Evolutionary conservation across 64 coral and sea anemone genomes (phyloP).

Genomic region (Dendrophyllia cribrosa): DNA sequence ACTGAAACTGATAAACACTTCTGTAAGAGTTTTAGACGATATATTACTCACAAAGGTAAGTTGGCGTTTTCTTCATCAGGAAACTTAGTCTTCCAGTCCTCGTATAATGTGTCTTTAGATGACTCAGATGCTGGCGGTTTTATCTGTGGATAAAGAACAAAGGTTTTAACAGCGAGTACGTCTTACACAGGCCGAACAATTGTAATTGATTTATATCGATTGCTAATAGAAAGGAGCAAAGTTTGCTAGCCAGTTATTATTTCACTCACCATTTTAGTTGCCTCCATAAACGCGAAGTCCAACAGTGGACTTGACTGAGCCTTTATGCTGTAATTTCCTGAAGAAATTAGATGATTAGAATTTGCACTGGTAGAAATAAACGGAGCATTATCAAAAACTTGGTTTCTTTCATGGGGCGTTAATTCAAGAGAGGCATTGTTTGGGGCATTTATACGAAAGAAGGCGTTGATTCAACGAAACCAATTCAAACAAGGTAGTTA

Average conservation of each 20-base stretch:
- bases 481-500: no score
- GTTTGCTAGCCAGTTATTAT: background rate
- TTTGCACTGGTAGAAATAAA: no score
- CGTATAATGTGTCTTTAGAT: constrained; percentile 54
- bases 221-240: no score
- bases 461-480: no score
- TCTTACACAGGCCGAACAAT: no score
- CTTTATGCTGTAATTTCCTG: constrained; percentile 66
- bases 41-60: constrained; percentile 45
- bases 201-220: no score
- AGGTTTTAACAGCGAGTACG: no score
- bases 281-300: constrained; percentile 85
- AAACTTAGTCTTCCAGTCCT: constrained; percentile 73
- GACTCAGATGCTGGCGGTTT: constrained; percentile 23
- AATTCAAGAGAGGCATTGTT: no score
- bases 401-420: no score
- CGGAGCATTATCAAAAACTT: no score
- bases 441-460: no score
- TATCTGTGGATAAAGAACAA: constrained; percentile 13
- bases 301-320: constrained; percentile 77
- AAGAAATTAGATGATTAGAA: background rate
- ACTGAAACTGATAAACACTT: background rate
- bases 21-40: background rate
- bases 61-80: constrained; percentile 43
- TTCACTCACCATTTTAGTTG: constrained; percentile 68